Base-by-base conservation (phyloP, 2,113 vertebrate species). In the Asarcornis scutulata region DNA sequence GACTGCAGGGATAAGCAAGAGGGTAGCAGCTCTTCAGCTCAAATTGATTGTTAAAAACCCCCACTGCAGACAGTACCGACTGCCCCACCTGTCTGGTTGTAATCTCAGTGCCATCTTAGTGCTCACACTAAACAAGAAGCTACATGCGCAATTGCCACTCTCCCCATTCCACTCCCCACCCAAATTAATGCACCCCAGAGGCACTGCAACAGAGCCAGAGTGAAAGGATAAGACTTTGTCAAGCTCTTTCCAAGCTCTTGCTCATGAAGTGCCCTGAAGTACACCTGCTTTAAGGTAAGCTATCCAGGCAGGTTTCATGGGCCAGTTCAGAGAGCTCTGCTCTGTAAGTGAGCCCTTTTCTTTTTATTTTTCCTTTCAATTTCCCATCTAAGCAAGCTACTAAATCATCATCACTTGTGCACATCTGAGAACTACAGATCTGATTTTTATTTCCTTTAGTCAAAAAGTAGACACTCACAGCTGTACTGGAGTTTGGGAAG, bases 191-290 rank as follows among this genome's bases (percentile, higher is more conserved):
- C 7, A 22, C 10, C 12, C 3, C 0, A 18, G 8, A 38, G 8
- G 25, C 14, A 31, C 36, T 31, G 25, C 55, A 76, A 73, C 66
- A 16, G 17, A 40, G 34, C 6, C 40, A 38, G 9, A 36, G 27
- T n/a, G 26, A 59, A 78, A 50, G 22, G 17, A 38, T 32, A 23
- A 80, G 14, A 32, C 40, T 83, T 69, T 17, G 63, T 13, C 2
- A 5, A 84, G 17, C 15, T 68, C 10, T 36, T 11, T 11, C 17
- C 18, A 48, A 27, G 34, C 25, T 56, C 53, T 5, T 8, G 13
- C 13, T 74, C 50, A 46, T 14, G 0, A 0, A 63, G 29, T 4
- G 22, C 20, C 40, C n/a, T 27, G 34, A 4, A 3, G 13, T 52
- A 18, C 17, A 44, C 8, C 26, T 29, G 38, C 29, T 17, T 38